These are phyloP conservation scores for Gobionotothen gibberifrons DNA, from an alignment of 2,797 vertebrate genomes.

Conservation along the genomic window DNA sequence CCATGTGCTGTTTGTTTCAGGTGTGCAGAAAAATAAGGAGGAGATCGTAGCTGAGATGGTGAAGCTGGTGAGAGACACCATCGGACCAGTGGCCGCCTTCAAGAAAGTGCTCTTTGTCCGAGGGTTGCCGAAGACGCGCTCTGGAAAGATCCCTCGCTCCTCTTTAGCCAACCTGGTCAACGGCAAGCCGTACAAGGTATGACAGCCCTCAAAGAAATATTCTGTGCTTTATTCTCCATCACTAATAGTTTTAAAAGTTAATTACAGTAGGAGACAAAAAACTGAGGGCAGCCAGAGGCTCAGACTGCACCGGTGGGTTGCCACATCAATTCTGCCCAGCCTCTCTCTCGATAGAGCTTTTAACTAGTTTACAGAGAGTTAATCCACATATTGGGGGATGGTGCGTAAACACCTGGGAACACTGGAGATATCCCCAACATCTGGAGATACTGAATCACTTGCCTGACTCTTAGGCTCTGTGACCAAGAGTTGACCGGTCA, in stretches of 20 bases:
- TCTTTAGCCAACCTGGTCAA: slow-evolving; percentile 90
- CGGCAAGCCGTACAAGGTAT: slow-evolving; percentile 91
- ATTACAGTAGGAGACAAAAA: not conserved
- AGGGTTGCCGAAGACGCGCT: slow-evolving; percentile 93
- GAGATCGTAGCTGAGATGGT: slow-evolving; percentile 87
- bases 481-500: no score
- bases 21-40: slow-evolving; percentile 74
- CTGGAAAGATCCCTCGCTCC: slow-evolving; percentile 95
- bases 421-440: no score
- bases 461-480: no score
- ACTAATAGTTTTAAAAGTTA: not conserved
- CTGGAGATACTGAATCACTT: no score
- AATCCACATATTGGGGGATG: no score
- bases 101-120: slow-evolving; percentile 89
- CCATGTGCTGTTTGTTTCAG: slow-evolving; percentile 69
- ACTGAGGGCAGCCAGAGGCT: no score
- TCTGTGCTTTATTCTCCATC: not conserved
- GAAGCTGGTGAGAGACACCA: slow-evolving; percentile 85
- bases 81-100: slow-evolving; percentile 95
- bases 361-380: no score
- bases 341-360: no score
- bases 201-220: not conserved
- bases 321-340: no score
- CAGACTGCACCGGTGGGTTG: no score
- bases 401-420: no score